Evolutionary conservation across 1,140 invertebrate genomes (phyloP).

Genomic region (Sitodiplosis mosellana): DNA sequence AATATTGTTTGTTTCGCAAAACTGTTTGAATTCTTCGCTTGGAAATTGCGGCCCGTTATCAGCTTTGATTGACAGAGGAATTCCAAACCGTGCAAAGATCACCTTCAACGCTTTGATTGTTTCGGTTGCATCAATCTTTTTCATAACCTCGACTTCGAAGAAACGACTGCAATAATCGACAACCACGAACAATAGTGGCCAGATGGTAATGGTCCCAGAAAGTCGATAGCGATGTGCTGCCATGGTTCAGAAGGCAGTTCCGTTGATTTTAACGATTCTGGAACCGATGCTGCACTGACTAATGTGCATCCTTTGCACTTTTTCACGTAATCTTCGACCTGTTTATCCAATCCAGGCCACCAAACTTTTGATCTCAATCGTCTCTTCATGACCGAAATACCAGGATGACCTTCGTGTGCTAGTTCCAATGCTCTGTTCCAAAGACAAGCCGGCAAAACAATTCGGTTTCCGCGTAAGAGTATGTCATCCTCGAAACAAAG

Average conservation of each 20-base stretch:
- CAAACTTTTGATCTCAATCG: slow-evolving; percentile 20
- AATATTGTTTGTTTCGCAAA: slow-evolving; percentile 11
- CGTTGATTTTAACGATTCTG: slow-evolving; percentile 11
- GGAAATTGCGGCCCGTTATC: slow-evolving; percentile 16
- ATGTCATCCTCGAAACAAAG: slow-evolving; percentile 4
- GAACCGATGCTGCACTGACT: slow-evolving; percentile 10
- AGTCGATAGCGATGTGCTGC: slow-evolving; percentile 13
- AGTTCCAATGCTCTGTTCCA: slow-evolving; percentile 8
- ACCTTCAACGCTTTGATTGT: slow-evolving; percentile 1
- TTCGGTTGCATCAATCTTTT: slow-evolving; percentile 7
- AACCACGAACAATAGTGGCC: slow-evolving; percentile 11
- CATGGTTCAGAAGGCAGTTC: slow-evolving; percentile 11
- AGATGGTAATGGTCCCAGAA: slow-evolving; percentile 12
- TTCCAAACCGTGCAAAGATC: slow-evolving; percentile 3
- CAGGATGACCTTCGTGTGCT: slow-evolving; percentile 18
- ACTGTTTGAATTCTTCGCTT: slow-evolving; percentile 11
- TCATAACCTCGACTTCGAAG: slow-evolving; percentile 9
- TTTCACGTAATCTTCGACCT: slow-evolving; percentile 13
- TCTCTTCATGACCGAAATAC: slow-evolving; percentile 16
- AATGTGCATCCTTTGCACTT: slow-evolving; percentile 11
- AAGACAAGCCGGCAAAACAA: slow-evolving; percentile 10
- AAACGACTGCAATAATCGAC: slow-evolving; percentile 11
- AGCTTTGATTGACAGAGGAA: background rate
- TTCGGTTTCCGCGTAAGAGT: slow-evolving; percentile 7
- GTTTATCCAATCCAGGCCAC: slow-evolving; percentile 18